phyloP scores from a whole-genome alignment of 2,888 invertebrate genomes.

The Encarsia formosa region DNA sequence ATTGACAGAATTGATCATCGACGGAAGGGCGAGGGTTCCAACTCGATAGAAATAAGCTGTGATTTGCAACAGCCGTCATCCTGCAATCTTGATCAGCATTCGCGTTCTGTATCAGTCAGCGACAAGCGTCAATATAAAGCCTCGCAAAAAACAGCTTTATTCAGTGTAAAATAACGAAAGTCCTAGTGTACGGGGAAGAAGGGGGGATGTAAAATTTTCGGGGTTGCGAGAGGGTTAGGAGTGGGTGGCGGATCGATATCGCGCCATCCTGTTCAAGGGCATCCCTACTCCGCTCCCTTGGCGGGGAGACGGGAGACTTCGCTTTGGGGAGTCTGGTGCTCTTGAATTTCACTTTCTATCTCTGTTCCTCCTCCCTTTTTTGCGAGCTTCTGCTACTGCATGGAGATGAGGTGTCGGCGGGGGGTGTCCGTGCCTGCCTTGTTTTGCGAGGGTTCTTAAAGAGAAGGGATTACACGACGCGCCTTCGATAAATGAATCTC shows the following conservation, averaged over 20 bases:
- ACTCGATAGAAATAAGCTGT: too few relatives aligned
- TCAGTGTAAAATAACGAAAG: slow-evolving; percentile 29
- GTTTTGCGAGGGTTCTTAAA: slow-evolving; percentile 17
- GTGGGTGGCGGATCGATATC: slow-evolving; percentile 24
- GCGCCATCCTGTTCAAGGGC: slow-evolving; percentile 30
- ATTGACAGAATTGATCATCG: too few relatives aligned
- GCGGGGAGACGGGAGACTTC: too few relatives aligned
- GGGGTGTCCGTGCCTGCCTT: too few relatives aligned
- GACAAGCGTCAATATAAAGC: too few relatives aligned
- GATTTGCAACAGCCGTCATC: too few relatives aligned
- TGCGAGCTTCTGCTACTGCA: background rate
- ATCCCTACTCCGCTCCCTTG: slow-evolving; percentile 8
- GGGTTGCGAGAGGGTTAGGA: slow-evolving; percentile 17
- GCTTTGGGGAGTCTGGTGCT: slow-evolving; percentile 20
- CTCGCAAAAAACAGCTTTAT: slow-evolving; percentile 23
- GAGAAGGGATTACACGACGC: slow-evolving; percentile 7
- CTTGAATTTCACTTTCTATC: slow-evolving; percentile 27
- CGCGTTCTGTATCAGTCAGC: too few relatives aligned
- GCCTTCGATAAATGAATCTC: too few relatives aligned
- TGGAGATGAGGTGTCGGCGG: background rate
- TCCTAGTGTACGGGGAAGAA: slow-evolving; percentile 14
- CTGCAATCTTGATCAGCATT: too few relatives aligned
- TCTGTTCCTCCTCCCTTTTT: slow-evolving; percentile 2
- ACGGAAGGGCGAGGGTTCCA: too few relatives aligned
- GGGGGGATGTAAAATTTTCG: slow-evolving; percentile 13